These are phyloP conservation scores for Cyphomyrmex costatus DNA, from an alignment of 1,140 invertebrate species.

Conservation along the genomic window DNA sequence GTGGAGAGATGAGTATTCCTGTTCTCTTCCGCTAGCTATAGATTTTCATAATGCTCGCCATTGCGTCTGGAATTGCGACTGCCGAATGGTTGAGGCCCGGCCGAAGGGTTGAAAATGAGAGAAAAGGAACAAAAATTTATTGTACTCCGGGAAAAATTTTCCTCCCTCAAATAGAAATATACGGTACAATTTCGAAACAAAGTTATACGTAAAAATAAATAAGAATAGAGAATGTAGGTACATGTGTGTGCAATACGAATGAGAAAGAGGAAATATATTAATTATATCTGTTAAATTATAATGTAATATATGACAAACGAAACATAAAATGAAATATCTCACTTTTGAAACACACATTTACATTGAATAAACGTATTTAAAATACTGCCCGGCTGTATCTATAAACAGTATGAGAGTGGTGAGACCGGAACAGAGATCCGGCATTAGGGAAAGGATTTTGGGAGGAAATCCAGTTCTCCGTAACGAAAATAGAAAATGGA, in stretches of 20 bases:
- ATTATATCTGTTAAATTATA: slow-evolving; percentile 5
- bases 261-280: slow-evolving; percentile 25
- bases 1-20: slow-evolving; percentile 57
- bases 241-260: neutral
- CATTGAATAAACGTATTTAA: slow-evolving; percentile 36
- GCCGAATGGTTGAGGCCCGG: neutral
- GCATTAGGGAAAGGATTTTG: slow-evolving; percentile 44
- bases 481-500: slow-evolving; percentile 57
- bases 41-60: slow-evolving; percentile 74
- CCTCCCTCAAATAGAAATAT: slow-evolving; percentile 23
- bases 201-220: slow-evolving; percentile 16
- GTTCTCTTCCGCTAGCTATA: slow-evolving; percentile 54
- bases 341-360: slow-evolving; percentile 6
- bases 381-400: neutral
- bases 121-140: slow-evolving; percentile 16
- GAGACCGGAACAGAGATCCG: slow-evolving; percentile 38
- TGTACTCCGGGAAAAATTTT: neutral
- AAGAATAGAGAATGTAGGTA: neutral
- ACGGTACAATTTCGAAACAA: slow-evolving; percentile 8
- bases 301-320: neutral
- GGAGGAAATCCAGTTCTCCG: neutral
- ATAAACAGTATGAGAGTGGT: slow-evolving; percentile 33
- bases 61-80: slow-evolving; percentile 21
- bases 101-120: neutral
- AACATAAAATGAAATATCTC: neutral